A percentile compares a stretch with the other conserved stretches of the same genome.
phyloP scores from a whole-genome alignment of 2,113 vertebrate genomes.

The Helogale parvula region DNA sequence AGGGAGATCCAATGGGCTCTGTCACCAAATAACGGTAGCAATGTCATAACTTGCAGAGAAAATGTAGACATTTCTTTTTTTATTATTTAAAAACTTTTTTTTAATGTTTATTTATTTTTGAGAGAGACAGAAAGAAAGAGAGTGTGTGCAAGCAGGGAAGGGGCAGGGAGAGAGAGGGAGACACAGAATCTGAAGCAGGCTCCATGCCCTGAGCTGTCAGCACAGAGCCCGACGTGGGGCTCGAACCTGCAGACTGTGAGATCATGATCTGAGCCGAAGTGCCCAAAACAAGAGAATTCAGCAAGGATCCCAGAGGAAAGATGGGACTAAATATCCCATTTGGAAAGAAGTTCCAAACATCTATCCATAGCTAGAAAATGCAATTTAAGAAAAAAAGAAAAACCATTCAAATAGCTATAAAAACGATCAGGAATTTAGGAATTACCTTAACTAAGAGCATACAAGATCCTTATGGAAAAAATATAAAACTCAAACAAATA shows the following conservation, averaged over 20 bases:
- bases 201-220: too few species aligned
- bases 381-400: not conserved
- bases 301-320: not conserved
- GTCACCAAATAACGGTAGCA: not conserved
- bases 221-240: too few species aligned
- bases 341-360: not conserved
- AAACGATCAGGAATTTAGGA: not conserved
- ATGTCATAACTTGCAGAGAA: not conserved
- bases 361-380: not conserved
- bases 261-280: too few species aligned
- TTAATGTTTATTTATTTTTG: too few species aligned
- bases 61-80: not conserved
- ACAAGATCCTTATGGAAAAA: not conserved
- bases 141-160: too few species aligned
- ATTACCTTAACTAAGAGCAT: not conserved
- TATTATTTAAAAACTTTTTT: too few species aligned
- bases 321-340: too few species aligned
- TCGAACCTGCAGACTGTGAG: too few species aligned
- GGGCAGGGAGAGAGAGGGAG: too few species aligned
- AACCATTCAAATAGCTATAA: not conserved
- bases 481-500: not conserved
- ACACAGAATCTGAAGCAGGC: too few species aligned
- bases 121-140: too few species aligned
- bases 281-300: not conserved
- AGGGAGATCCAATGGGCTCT: not conserved